phyloP scores from a whole-genome alignment of 2,888 invertebrate species.

The Idaea biselata region DNA sequence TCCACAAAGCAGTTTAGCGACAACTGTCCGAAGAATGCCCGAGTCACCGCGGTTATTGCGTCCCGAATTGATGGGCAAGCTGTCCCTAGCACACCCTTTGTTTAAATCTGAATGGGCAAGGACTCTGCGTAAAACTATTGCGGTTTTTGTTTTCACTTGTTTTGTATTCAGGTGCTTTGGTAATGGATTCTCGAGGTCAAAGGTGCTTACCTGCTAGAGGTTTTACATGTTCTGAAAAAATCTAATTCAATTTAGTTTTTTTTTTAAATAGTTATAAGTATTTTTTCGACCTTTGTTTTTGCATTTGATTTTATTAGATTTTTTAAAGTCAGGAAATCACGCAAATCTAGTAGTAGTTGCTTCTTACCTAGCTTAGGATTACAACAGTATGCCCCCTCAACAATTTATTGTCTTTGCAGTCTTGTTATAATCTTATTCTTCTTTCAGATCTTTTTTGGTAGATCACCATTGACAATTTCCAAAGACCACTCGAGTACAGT shows the following conservation, averaged over 20 bases:
- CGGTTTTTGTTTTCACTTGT: conserved; percentile 1
- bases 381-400: too few relatives aligned
- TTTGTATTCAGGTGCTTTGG: neutral
- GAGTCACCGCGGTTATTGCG: conserved; percentile 70
- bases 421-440: too few relatives aligned
- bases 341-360: too few relatives aligned
- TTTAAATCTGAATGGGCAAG: conserved; percentile 32
- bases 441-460: too few relatives aligned
- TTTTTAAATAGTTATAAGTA: too few relatives aligned
- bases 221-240: neutral
- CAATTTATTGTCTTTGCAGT: too few relatives aligned
- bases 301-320: too few relatives aligned
- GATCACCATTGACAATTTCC: neutral
- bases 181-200: neutral
- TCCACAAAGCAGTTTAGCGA: conserved; percentile 31
- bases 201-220: too few relatives aligned
- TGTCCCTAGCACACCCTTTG: conserved; percentile 31
- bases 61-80: conserved; percentile 62
- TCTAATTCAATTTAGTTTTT: too few relatives aligned
- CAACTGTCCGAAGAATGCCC: conserved; percentile 50
- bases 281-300: too few relatives aligned
- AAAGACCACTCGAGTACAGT: neutral
- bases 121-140: conserved; percentile 6
- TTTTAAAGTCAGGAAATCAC: too few relatives aligned
- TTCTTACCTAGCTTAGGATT: too few relatives aligned